Evolutionary conservation across 2,797 vertebrate genomes (phyloP).

Genomic region (Perodicticus potto): DNA sequence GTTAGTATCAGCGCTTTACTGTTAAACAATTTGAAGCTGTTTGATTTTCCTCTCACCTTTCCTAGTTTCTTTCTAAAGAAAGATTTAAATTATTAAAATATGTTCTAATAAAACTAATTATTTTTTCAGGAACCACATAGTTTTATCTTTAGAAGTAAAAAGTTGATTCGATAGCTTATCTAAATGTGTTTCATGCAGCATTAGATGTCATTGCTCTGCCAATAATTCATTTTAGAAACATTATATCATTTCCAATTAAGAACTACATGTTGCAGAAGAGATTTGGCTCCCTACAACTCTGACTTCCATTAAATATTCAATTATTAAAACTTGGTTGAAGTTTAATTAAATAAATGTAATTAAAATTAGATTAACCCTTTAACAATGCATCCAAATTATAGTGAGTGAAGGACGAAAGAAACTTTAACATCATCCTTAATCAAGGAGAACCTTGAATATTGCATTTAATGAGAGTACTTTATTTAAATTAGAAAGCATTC

Average conservation of each 20-base stretch:
- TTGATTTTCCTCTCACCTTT: not conserved
- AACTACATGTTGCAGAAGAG: constrained; percentile 68
- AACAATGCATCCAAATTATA: constrained; percentile 64
- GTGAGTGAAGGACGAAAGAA: constrained; percentile 70
- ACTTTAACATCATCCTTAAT: constrained; percentile 47
- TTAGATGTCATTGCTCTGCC: constrained; percentile 60
- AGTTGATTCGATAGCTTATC: constrained; percentile 55
- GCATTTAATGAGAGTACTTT: constrained; percentile 61
- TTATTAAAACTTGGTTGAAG: constrained; percentile 78
- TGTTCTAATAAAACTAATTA: not conserved
- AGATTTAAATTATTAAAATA: not conserved
- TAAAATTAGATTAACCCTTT: constrained; percentile 84
- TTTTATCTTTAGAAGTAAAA: constrained; percentile 55
- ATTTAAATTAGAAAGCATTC: constrained; percentile 63
- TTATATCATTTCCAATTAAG: constrained; percentile 82
- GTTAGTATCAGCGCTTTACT: not conserved
- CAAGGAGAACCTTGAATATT: constrained; percentile 49
- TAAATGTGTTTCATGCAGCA: constrained; percentile 54
- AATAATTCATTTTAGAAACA: constrained; percentile 73
- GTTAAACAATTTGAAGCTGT: not conserved
- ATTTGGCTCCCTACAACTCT: constrained; percentile 75
- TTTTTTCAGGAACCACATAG: not conserved
- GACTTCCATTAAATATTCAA: constrained; percentile 79
- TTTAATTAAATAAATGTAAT: constrained; percentile 85
- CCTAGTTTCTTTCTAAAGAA: not conserved